Evolutionary conservation across 2,888 invertebrate genomes (phyloP), one percentile per base, ranked within the genome.

Genomic region (Ophonus ardosiacus): DNA sequence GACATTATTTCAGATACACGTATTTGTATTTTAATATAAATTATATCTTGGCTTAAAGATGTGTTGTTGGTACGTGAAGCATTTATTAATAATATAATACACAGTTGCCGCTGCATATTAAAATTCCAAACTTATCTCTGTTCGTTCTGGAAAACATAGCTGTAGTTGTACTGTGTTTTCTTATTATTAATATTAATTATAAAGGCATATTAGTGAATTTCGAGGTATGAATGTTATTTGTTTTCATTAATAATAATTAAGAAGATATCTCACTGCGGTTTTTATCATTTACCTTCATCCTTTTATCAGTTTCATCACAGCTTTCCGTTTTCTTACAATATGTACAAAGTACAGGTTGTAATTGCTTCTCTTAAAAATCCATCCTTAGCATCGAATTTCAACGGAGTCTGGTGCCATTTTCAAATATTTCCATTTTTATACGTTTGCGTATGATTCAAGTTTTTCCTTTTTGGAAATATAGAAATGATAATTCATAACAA

Each of bases 401-500:
- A 31, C 31, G 31, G 31, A 31, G 31, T 31, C 31, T 31, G 6
- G 31, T 31, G 31, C 5, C 31, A 31, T 31, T 6, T 1, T 3
- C 6, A 31, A 6, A 31, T 31, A 51, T 51, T 13, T 51, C 13
- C 43, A 51, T 5, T 51, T 51, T 51, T 10, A 13, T 51, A 10
- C 10, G 1, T 59, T 59, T 59, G 7, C 17, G 6, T 1, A n/a
- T 59, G 17, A 1, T 13, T 59, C 17, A 59, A 15, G n/a, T 13
- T 59, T 17, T 61, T 38, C 65, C 83, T 86, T 86, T 85, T 87
- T 82, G 81, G 87, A 90, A 91, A 88, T 92, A 92, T 86, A 93
- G 89, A 87, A 92, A 92, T 51, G 93, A 92, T 81, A 93, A 88
- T 88, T 93, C 93, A 86, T 93, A 93, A 68, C 92, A 88, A 84